Evolutionary conservation across 2,888 invertebrate genomes (phyloP).

Genomic region (Himalopsyche japonica): DNA sequence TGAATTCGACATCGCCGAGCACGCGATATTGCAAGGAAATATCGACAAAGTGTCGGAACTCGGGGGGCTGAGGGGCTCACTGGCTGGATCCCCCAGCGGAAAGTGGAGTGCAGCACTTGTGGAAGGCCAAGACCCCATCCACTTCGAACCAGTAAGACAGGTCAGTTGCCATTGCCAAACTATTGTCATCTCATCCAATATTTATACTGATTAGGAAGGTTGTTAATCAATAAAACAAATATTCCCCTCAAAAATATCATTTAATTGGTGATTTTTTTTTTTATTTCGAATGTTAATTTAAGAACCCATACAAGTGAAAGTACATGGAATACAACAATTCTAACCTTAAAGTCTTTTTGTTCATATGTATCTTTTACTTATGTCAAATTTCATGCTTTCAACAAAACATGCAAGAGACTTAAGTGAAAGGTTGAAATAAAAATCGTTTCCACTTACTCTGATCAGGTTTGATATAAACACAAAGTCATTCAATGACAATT

Average conservation of each 20-base stretch:
- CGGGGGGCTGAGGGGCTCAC: conserved; percentile 36
- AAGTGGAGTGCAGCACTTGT: conserved; percentile 49
- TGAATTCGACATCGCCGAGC: conserved; percentile 38
- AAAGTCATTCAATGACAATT: background rate
- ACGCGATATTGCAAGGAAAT: conserved; percentile 39
- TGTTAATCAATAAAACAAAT: background rate
- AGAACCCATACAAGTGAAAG: background rate
- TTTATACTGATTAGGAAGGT: background rate
- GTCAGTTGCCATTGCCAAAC: conserved; percentile 13
- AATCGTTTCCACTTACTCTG: too few relatives aligned
- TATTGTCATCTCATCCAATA: background rate
- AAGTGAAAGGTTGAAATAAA: too few relatives aligned
- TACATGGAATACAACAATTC: background rate
- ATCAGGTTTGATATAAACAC: background rate
- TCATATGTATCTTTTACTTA: background rate
- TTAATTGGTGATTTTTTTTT: background rate
- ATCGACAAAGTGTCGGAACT: conserved; percentile 40
- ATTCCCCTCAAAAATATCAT: background rate
- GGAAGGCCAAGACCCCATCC: conserved; percentile 46
- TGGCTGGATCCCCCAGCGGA: conserved; percentile 42
- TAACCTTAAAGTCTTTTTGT: background rate
- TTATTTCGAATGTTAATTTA: too few relatives aligned
- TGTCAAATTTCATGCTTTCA: background rate
- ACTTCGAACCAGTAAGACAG: conserved; percentile 44
- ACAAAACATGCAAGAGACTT: background rate